Conservation (phyloP, 2,888 invertebrate species). For the Diaperis boleti region DNA sequence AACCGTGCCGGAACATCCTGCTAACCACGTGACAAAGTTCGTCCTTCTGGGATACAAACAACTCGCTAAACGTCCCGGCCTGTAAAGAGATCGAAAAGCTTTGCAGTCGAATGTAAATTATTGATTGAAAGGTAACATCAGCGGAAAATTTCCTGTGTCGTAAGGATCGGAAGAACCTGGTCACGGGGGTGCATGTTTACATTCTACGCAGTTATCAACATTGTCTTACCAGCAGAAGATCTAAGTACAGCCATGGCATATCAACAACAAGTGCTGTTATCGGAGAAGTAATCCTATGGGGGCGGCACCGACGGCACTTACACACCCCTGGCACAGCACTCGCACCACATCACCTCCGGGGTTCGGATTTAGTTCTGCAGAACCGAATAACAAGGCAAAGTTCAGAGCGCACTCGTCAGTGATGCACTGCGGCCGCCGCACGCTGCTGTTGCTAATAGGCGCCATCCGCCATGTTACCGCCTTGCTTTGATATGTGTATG, state of each 20-base stretch:
- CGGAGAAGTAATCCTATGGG: conserved; percentile 23
- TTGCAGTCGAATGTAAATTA: conserved; percentile 17
- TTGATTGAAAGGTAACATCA: conserved; percentile 18
- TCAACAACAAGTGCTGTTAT: conserved; percentile 13
- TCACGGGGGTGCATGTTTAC: not conserved
- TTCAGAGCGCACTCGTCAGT: conserved; percentile 52
- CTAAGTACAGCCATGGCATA: conserved; percentile 66
- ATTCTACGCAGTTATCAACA: conserved; percentile 24
- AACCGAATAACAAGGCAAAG: conserved; percentile 52
- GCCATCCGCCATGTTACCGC: conserved; percentile 61
- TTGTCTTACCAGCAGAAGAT: conserved; percentile 63
- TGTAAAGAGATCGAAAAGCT: conserved; percentile 8
- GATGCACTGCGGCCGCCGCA: conserved; percentile 57
- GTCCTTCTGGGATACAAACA: not conserved
- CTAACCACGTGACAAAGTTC: conserved; percentile 18
- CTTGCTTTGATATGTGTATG: conserved; percentile 54
- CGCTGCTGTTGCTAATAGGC: conserved; percentile 56
- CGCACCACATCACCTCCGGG: conserved; percentile 45
- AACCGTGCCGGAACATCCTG: conserved; percentile 14
- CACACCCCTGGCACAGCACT: conserved; percentile 29
- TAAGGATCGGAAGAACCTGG: not conserved
- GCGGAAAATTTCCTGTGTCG: conserved; percentile 8
- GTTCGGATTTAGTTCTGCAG: conserved; percentile 50
- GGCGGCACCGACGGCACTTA: conserved; percentile 25
- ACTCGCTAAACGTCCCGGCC: not conserved